Conservation (phyloP, 2,797 vertebrate species). For the Hypotaenidia philippensis region DNA sequence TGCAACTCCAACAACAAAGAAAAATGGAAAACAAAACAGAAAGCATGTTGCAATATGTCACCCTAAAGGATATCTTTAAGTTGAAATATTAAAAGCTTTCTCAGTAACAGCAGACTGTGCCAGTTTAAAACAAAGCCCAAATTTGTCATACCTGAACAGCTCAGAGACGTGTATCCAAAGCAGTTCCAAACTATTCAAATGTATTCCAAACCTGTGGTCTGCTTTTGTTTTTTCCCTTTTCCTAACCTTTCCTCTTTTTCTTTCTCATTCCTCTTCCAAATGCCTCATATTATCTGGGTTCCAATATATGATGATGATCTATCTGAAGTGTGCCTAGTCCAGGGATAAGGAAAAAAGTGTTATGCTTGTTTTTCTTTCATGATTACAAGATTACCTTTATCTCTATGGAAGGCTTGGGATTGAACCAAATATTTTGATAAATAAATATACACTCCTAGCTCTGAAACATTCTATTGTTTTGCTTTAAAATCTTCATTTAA, state of each 20-base stretch:
- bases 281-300: neutral
- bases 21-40: slow-evolving; percentile 69
- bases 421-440: neutral
- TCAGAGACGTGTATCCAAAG: neutral
- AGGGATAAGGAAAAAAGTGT: neutral
- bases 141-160: slow-evolving; percentile 56
- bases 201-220: neutral
- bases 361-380: neutral
- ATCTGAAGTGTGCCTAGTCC: neutral
- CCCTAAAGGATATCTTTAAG: slow-evolving; percentile 27
- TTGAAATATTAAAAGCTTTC: slow-evolving; percentile 30
- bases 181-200: neutral
- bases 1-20: slow-evolving; percentile 60
- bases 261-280: slow-evolving; percentile 22
- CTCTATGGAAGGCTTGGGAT: neutral
- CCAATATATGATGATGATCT: neutral
- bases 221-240: neutral
- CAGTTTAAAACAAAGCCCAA: slow-evolving; percentile 53
- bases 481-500: neutral
- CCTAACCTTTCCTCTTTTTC: neutral
- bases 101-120: slow-evolving; percentile 17
- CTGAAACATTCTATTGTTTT: neutral
- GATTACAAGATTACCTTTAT: neutral
- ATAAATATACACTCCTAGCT: neutral
- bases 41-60: slow-evolving; percentile 10